A percentile compares a stretch with the other conserved stretches of the same genome.
Evolutionary conservation across 2,113 vertebrate species (phyloP).

Genomic region (Psophia crepitans): DNA sequence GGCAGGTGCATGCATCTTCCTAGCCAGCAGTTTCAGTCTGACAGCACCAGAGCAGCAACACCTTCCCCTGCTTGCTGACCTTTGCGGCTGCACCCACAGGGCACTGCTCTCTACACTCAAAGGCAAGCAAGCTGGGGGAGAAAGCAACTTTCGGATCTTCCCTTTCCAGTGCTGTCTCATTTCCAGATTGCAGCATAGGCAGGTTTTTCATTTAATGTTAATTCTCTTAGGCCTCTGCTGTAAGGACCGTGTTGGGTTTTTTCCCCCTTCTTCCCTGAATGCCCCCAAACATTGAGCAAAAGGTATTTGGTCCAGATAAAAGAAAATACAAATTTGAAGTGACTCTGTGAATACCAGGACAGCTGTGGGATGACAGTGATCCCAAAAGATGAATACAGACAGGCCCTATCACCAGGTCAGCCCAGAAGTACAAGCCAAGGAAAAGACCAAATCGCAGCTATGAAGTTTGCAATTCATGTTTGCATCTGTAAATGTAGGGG

Average conservation of each 20-base stretch:
- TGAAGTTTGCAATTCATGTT: neutral
- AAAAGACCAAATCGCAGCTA: neutral
- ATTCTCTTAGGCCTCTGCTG: neutral
- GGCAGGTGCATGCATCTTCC: neutral
- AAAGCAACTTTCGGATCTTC: neutral
- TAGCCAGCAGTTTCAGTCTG: neutral
- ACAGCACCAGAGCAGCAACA: neutral
- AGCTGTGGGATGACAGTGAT: neutral
- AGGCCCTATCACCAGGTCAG: neutral
- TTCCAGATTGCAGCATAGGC: neutral
- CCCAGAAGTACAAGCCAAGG: neutral
- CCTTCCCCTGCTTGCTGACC: neutral
- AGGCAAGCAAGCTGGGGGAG: neutral
- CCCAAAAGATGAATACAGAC: neutral
- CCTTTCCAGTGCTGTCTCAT: neutral
- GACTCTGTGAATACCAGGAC: neutral
- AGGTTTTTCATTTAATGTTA: neutral
- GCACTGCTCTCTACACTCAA: neutral
- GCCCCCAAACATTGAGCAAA: neutral
- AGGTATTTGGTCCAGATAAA: neutral
- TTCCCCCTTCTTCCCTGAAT: neutral
- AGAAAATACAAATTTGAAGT: neutral
- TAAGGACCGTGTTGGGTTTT: neutral
- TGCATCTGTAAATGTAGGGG: neutral
- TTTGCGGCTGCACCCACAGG: neutral